These are phyloP conservation scores for Sympetrum striolatum DNA, from an alignment of 2,888 invertebrate genomes.

Conservation along the genomic window DNA sequence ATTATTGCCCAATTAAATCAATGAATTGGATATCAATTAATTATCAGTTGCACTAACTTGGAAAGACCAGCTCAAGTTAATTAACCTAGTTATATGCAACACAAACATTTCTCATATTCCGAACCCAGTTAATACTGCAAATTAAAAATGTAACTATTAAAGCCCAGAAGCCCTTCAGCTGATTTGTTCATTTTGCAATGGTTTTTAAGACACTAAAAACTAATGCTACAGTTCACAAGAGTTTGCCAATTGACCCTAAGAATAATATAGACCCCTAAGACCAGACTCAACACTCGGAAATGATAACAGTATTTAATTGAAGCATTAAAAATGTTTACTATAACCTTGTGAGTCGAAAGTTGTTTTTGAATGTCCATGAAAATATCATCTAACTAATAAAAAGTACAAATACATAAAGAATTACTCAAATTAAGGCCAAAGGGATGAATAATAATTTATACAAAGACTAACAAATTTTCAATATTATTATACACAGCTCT, in stretches of 20 bases:
- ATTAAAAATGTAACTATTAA: constrained; percentile 13
- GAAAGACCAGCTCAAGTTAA: background rate
- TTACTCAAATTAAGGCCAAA: background rate
- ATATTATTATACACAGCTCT: constrained; percentile 26
- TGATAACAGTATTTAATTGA: constrained; percentile 2
- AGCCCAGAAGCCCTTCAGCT: constrained; percentile 26
- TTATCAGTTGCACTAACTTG: background rate
- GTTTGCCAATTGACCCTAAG: constrained; percentile 11
- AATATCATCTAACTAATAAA: background rate
- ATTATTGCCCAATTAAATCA: background rate
- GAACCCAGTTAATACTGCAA: constrained; percentile 16
- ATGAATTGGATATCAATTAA: background rate
- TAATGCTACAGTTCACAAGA: constrained; percentile 6
- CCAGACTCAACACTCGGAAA: background rate
- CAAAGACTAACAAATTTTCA: constrained; percentile 22
- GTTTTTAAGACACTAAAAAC: constrained; percentile 3
- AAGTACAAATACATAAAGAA: background rate
- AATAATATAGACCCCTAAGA: background rate
- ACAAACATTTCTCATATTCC: constrained; percentile 17
- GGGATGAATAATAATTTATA: background rate
- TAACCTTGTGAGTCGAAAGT: background rate
- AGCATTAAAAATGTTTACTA: constrained; percentile 9
- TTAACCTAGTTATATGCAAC: constrained; percentile 5
- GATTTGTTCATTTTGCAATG: constrained; percentile 15
- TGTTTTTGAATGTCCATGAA: background rate